Evolutionary conservation across 1,140 invertebrate species (phyloP), one percentile per base, ranked within the genome.

Genomic region (Ridgeia piscesae): DNA sequence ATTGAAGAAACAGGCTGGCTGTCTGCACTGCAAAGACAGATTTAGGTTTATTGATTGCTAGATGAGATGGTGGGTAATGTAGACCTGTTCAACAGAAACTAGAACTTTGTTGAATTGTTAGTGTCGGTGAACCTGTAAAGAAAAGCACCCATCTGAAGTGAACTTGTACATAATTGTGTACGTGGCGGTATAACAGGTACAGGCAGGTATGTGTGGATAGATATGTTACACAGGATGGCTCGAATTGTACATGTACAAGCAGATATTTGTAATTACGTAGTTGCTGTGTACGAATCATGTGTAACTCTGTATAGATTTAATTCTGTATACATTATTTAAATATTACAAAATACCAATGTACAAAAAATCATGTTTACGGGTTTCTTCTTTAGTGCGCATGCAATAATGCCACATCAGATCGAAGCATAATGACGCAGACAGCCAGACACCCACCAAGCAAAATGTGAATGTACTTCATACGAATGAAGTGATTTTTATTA

Each of bases 261-360:
- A 77, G 27, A 77, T 77, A 77, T 17, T 77, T 77, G 58, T 77
- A 77, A 77, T 77, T 77, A 77, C 11, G 58, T 77, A 77, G 58
- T 77, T 77, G 58, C 58, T 77, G 58, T 77, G 27, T 77, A 77
- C 27, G 58, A 77, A 77, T 77, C 58, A 77, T 77, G 58, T 77
- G 58, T 77, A 77, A 77, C 58, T 77, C 14, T 77, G 58, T 77
- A 77, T 77, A 77, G 58, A 77, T 77, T 77, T 77, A 77, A 77
- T 4, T 77, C 58, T 77, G 58, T 77, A 77, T 77, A 77, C 58
- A 77, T 77, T 77, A 77, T 77, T 77, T 77, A 77, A 77, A 77
- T 77, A 77, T 77, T 77, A 21, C 58, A 77, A 77, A 77, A 77
- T 77, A 77, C 27, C 11, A 77, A 77, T 77, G 27, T 77, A 77